Percentiles rank a stretch among this genome's conserved stretches.
These are phyloP conservation scores for Heliconius erato DNA, from an alignment of 2,888 invertebrate genomes.

Conservation along the genomic window DNA sequence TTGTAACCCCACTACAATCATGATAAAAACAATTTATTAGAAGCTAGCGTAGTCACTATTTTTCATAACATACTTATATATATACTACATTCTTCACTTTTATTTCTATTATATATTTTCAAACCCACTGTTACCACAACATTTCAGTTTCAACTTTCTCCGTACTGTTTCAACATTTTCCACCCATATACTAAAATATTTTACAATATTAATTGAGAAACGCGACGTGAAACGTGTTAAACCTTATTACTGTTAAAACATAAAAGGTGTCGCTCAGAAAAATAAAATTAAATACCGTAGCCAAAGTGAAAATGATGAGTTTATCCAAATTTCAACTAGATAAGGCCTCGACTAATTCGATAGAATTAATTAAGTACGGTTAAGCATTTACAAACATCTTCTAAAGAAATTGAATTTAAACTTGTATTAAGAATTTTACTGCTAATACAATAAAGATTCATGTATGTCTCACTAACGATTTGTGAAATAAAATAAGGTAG, in stretches of 20 bases:
- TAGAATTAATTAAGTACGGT: conserved; percentile 29
- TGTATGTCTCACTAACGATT: background rate
- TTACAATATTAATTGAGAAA: background rate
- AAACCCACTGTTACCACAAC: too few relatives aligned
- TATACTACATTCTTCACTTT: too few relatives aligned
- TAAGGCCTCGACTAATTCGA: conserved; percentile 30
- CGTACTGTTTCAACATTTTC: background rate
- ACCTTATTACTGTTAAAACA: background rate
- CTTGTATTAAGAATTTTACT: background rate
- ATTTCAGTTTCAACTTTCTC: background rate
- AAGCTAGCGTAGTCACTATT: too few relatives aligned
- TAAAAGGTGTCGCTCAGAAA: background rate
- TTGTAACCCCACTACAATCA: too few relatives aligned
- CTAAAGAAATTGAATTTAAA: conserved; percentile 16
- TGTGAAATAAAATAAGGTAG: too few relatives aligned
- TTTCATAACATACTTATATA: too few relatives aligned
- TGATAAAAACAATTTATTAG: too few relatives aligned
- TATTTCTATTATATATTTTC: too few relatives aligned
- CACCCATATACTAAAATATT: background rate
- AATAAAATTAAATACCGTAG: conserved; percentile 16
- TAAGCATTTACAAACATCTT: conserved; percentile 15
- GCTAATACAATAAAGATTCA: background rate
- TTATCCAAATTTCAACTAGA: conserved; percentile 27
- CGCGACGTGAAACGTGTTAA: background rate
- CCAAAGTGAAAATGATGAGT: conserved; percentile 14